These are phyloP conservation scores for Euphonia xanthogaster DNA, from an alignment of 2,797 vertebrate genomes.

Conservation along the genomic window DNA sequence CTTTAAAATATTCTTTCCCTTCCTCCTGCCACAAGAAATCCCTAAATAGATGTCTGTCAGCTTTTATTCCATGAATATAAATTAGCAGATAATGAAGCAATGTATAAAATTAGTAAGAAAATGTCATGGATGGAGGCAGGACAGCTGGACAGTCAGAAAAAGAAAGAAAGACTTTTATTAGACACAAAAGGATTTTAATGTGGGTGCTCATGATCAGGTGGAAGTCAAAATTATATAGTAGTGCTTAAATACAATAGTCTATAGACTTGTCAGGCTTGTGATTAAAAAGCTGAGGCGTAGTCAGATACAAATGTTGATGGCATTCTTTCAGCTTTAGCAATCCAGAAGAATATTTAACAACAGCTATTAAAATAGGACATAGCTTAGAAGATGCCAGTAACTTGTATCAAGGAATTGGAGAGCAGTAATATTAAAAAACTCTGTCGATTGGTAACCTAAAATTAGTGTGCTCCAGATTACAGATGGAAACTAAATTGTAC, in stretches of 20 bases:
- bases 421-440: background rate
- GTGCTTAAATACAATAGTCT: background rate
- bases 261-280: background rate
- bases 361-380: background rate
- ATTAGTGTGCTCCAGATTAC: background rate
- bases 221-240: background rate
- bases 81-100: constrained; percentile 39
- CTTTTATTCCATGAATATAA: constrained; percentile 48
- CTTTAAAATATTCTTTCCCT: background rate
- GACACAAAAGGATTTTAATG: background rate
- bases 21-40: background rate
- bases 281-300: background rate
- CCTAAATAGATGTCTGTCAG: constrained; percentile 27
- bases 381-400: background rate
- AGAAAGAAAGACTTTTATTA: background rate
- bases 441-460: background rate
- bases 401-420: background rate
- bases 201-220: background rate
- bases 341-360: background rate
- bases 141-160: background rate
- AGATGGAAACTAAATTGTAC: background rate
- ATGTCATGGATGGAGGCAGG: background rate
- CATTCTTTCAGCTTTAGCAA: background rate
- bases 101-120: constrained; percentile 25
- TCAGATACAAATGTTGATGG: background rate